Evolutionary conservation across 2,888 invertebrate species (phyloP).

Genomic region (Diaperis boleti): DNA sequence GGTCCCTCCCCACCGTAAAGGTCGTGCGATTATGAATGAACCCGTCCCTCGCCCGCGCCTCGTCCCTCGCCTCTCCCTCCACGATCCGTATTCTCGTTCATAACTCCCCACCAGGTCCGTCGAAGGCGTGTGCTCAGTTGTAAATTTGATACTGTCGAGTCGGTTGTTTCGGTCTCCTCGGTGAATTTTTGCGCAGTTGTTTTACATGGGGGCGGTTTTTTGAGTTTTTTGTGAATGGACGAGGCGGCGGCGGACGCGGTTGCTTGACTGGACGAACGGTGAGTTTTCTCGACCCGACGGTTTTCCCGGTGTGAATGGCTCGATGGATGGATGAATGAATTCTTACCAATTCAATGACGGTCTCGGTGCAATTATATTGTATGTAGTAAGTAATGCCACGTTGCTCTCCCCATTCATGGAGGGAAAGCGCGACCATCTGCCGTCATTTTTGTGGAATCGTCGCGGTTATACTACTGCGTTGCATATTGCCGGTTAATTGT

Average conservation of each 20-base stretch:
- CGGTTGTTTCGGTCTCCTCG: constrained; percentile 36
- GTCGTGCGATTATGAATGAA: constrained; percentile 67
- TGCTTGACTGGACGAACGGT: background rate
- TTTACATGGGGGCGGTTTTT: constrained; percentile 20
- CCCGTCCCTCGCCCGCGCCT: constrained; percentile 65
- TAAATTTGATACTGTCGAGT: constrained; percentile 58
- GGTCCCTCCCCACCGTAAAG: constrained; percentile 50
- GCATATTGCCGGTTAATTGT: constrained; percentile 4
- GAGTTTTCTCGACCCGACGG: background rate
- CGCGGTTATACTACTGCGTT: constrained; percentile 2
- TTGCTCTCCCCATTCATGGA: constrained; percentile 1
- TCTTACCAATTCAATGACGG: constrained; percentile 1
- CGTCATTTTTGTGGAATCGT: constrained; percentile 1
- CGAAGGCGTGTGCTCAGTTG: constrained; percentile 63
- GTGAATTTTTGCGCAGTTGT: constrained; percentile 48
- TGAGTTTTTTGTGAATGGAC: constrained; percentile 13
- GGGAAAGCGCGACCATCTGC: constrained; percentile 13
- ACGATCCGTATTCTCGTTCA: constrained; percentile 59
- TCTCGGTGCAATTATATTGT: constrained; percentile 1
- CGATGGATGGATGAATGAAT: background rate
- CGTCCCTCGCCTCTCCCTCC: constrained; percentile 38
- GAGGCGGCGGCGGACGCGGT: background rate
- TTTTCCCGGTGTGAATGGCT: background rate
- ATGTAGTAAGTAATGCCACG: constrained; percentile 2
- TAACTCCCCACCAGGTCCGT: constrained; percentile 52